phyloP scores from a whole-genome alignment of 2,888 invertebrate species.

The Hemithea aestivaria region DNA sequence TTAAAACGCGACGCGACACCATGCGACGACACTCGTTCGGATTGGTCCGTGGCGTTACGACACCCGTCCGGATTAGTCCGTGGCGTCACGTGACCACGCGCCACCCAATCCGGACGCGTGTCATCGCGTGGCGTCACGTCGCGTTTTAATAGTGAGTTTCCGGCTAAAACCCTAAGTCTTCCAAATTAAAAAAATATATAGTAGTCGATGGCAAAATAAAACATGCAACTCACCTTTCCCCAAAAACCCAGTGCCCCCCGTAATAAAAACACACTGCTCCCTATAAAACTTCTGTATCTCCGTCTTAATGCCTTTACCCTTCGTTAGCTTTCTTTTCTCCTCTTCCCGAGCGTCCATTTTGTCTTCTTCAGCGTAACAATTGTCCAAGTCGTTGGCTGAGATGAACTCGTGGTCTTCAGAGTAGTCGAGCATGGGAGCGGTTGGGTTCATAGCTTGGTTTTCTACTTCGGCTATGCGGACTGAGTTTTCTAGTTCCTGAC shows the following conservation, averaged over 20 bases:
- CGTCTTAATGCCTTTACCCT: constrained; percentile 63
- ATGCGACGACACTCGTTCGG: too few species aligned
- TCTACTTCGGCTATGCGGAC: constrained; percentile 56
- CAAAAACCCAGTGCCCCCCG: constrained; percentile 71
- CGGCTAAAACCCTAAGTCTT: too few species aligned
- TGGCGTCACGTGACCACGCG: too few species aligned
- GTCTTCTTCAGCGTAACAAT: constrained; percentile 71
- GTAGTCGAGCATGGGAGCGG: constrained; percentile 64
- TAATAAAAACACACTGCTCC: constrained; percentile 70
- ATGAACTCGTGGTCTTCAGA: constrained; percentile 77
- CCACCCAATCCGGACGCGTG: too few species aligned
- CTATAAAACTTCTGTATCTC: constrained; percentile 63
- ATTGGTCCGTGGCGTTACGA: too few species aligned
- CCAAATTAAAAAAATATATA: too few species aligned
- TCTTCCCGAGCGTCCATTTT: constrained; percentile 67
- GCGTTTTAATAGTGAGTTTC: too few species aligned
- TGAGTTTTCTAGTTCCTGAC: constrained; percentile 60
- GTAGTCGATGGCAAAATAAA: constrained; percentile 3
- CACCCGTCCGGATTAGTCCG: too few species aligned
- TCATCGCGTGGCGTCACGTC: too few species aligned
- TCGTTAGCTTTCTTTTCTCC: constrained; percentile 62
- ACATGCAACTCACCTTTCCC: constrained; percentile 64
- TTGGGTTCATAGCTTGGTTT: constrained; percentile 64
- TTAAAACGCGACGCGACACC: too few species aligned
- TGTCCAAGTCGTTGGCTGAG: constrained; percentile 64